phyloP scores from a whole-genome alignment of 2,113 vertebrate genomes.

The Lagenorhynchus albirostris region DNA sequence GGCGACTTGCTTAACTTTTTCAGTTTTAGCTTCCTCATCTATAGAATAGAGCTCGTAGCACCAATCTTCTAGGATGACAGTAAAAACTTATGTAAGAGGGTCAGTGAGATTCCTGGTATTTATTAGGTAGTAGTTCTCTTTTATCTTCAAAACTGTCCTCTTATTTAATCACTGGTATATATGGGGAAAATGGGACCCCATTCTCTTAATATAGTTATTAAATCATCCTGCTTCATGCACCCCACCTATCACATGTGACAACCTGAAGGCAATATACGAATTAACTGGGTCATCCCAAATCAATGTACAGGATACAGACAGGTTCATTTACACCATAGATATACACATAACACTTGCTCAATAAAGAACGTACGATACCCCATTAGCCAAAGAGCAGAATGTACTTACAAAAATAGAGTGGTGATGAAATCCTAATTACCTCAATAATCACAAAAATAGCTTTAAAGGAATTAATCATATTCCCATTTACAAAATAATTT shows the following conservation, averaged over 20 bases:
- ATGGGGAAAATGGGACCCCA: not conserved
- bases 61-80: not conserved
- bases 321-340: not conserved
- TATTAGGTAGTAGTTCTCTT: not conserved
- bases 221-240: not conserved
- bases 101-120: not conserved
- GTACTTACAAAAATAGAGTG: not conserved
- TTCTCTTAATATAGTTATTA: not conserved
- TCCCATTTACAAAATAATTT: slow-evolving; percentile 45
- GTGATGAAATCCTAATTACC: not conserved
- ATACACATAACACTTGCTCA: not conserved
- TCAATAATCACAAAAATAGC: slow-evolving; percentile 28
- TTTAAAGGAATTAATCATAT: slow-evolving; percentile 18
- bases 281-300: not conserved
- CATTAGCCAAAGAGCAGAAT: slow-evolving; percentile 32
- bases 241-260: not conserved
- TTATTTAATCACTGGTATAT: not conserved
- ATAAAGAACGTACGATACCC: not conserved
- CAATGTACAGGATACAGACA: not conserved
- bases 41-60: not conserved
- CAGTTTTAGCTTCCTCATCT: not conserved
- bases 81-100: not conserved
- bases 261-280: not conserved
- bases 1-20: not conserved
- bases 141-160: not conserved